Evolutionary conservation across 2,888 invertebrate species (phyloP), one percentile per base, ranked within the genome.

Genomic region (Prenolepis imparis): DNA sequence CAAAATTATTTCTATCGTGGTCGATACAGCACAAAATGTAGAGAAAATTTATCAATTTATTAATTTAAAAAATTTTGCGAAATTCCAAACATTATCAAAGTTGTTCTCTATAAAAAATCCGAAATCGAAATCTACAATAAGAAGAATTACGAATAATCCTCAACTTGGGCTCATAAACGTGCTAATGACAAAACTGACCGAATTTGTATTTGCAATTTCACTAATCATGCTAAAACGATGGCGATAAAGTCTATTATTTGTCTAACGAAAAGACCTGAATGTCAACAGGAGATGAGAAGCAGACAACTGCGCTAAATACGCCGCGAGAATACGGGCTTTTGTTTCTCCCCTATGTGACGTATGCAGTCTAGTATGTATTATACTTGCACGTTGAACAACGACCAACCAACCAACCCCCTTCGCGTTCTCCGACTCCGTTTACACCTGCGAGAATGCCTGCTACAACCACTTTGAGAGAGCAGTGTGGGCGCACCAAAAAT

Each of bases 401-500:
- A 68, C 39, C 67, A 18, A 66, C 39, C 67, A 18, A 66, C 44
- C 63, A 28, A 36, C 36, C 36, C 36, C 36, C 44, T 55, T 41
- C 8, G 28, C 28, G 15, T 15, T 2, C 28, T 28, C 28, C 57
- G 41, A 67, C 44, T 59, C 59, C 48, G 39, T 72, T 80, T 80
- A 61, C 44, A 15, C 44, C n/a, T 55, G 74, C 32, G 63, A 78
- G 81, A 68, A 68, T 74, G 68, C 57, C 57, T 82, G 72, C 82
- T 70, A 44, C 64, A 48, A 72, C 44, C 64, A 80, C 80, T 81
- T 48, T 63, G 15, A 64, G 66, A 39, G 48, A 21, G 80, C 74
- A 41, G 75, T 32, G 78, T 52, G 82, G 67, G 59, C 36, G 73
- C 75, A 74, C 55, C 28, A 73, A 89, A 89, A 86, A 84, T 61